Evolutionary conservation across 2,113 vertebrate species (phyloP).

Genomic region (Scomber scombrus): DNA sequence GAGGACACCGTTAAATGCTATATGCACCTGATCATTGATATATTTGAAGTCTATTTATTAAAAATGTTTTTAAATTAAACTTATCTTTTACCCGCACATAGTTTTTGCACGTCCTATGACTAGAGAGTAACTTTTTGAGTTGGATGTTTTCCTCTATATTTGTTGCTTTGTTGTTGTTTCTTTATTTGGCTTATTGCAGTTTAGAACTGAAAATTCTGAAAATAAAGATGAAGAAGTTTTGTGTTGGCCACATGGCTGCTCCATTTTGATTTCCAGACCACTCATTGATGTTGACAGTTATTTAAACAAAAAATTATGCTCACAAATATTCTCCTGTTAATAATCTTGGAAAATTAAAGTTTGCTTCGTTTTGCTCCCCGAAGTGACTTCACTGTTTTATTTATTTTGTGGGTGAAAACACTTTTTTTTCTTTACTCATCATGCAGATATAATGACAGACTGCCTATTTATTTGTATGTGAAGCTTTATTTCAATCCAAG

Average conservation of each 20-base stretch:
- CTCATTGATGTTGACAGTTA: slow-evolving; percentile 13
- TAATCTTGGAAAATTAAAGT: slow-evolving; percentile 58
- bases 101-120: slow-evolving; percentile 23
- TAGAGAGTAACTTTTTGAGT: slow-evolving; percentile 18
- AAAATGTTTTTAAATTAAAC: not conserved
- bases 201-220: slow-evolving; percentile 15
- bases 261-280: slow-evolving; percentile 14
- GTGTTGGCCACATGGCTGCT: slow-evolving; percentile 9
- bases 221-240: not conserved
- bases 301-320: not conserved
- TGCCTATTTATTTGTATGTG: not conserved
- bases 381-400: slow-evolving; percentile 6
- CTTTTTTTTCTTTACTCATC: not conserved
- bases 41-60: not conserved
- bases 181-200: slow-evolving; percentile 39
- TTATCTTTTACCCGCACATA: no score
- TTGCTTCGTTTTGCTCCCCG: slow-evolving; percentile 52
- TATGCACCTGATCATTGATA: not conserved
- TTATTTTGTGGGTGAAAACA: not conserved
- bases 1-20: not conserved
- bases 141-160: slow-evolving; percentile 13
- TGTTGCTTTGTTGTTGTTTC: slow-evolving; percentile 2
- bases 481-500: not conserved
- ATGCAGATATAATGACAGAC: not conserved
- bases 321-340: slow-evolving; percentile 49